Base-by-base conservation (phyloP, 2,888 invertebrate species). In the Lasioglossum morio region DNA sequence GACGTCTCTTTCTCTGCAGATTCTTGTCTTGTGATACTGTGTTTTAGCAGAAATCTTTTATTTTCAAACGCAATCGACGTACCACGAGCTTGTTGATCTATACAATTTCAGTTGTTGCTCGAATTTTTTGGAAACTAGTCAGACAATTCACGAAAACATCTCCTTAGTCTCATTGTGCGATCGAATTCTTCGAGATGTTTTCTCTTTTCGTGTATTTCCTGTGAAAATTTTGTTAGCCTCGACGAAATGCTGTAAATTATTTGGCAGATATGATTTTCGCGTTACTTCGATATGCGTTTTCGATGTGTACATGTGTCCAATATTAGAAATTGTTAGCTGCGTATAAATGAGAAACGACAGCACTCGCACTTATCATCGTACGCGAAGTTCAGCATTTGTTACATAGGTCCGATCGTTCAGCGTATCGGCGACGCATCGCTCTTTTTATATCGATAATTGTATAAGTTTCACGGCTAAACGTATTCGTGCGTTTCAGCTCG, bases 11-110 rank as follows among this genome's bases (percentile, higher is more conserved):
- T 43, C 57, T 70, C 43, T 72, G 37, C 79, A 79, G 63, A 57
- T 79, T 85, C 19, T 63, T 79, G 74, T 75, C 79, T 85, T 79
- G 75, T 69, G 85, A 85, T 79, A 85, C 53, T 75, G 72, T 37
- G 40, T 79, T 72, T 84, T 72, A 63, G 37, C 57, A 34, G 27
- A 34, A 72, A 10, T 72, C 40, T 27, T 30, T 53, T 85, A 72
- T 27, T 75, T 72, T 43, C 30, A 37, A 79, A 72, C n/a, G 34
- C 75, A 63, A n/a, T 75, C 40, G 14, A 46, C 48, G 23, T 53
- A 30, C 19, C 63, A 30, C 66, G 60, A 19, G 74, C 27, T 84
- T 82, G 77, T 79, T 40, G 79, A 72, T 46, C 40, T 43, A 57
- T 73, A 46, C 43, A n/a, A 34, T 2, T 83, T 77, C 48, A 14